Evolutionary conservation across 2,888 invertebrate genomes (phyloP).

Genomic region (Papilio demoleus): DNA sequence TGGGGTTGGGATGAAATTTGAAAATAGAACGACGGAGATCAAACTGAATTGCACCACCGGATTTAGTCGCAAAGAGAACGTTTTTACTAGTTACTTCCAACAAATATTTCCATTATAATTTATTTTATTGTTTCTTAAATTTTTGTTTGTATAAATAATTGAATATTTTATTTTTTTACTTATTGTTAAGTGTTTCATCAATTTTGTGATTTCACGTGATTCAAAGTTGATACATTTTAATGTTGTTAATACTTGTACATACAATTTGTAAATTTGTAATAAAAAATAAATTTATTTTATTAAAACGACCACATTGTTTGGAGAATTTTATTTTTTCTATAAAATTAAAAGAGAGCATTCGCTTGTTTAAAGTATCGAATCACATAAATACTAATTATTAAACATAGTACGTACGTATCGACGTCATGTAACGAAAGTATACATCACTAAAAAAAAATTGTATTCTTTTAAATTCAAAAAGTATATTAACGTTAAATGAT

Average conservation of each 20-base stretch:
- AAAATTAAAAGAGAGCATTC: slow-evolving; percentile 39
- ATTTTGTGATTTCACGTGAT: slow-evolving; percentile 32
- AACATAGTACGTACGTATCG: slow-evolving; percentile 14
- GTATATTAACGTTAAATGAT: slow-evolving; percentile 34
- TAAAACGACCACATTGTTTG: slow-evolving; percentile 32
- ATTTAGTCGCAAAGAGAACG: slow-evolving; percentile 49
- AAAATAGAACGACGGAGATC: slow-evolving; percentile 38
- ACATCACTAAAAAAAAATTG: slow-evolving; percentile 22
- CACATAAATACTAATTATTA: slow-evolving; percentile 27
- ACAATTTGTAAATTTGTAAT: slow-evolving; percentile 50
- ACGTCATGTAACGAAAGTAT: slow-evolving; percentile 34
- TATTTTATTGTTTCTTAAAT: slow-evolving; percentile 29
- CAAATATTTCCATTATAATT: slow-evolving; percentile 30
- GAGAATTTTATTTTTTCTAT: slow-evolving; percentile 36
- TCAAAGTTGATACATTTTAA: slow-evolving; percentile 22
- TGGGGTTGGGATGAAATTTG: slow-evolving; percentile 87
- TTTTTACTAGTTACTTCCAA: slow-evolving; percentile 42
- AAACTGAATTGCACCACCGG: slow-evolving; percentile 53
- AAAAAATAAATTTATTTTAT: slow-evolving; percentile 40
- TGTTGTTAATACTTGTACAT: slow-evolving; percentile 47
- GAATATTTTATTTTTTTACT: slow-evolving; percentile 25
- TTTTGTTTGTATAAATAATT: slow-evolving; percentile 26
- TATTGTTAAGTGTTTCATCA: slow-evolving; percentile 35
- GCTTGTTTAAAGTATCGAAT: slow-evolving; percentile 33
- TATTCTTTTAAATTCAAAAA: slow-evolving; percentile 9